Base-by-base conservation (phyloP, 2,888 invertebrate species). In the Seladonia tumulorum region DNA sequence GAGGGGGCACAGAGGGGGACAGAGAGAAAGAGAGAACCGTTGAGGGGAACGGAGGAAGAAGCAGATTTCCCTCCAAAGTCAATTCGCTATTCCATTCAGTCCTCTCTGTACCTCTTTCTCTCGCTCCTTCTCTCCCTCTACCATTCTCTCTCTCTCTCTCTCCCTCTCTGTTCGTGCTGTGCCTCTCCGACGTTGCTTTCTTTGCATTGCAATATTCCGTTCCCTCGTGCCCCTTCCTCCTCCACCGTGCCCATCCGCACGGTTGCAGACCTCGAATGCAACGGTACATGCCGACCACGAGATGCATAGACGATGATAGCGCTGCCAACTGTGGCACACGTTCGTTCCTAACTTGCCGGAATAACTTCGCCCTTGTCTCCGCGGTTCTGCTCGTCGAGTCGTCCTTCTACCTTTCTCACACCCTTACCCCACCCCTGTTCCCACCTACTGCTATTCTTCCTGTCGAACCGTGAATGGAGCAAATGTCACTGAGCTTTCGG, bases 81-180 rank as follows among this genome's bases (percentile, higher is more conserved):
- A 80, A 91, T 91, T 91, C 88, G 88, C 87, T 88, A 87, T 91
- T 91, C 90, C 90, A 90, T 90, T 91, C 91, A 91, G 83, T 79
- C 76, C 84, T 42, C 76, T 68, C 76, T 18, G 42, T 35, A n/a
- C 25, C 22, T 72, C 66, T 49, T 74, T 39, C 49, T 63, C 25
- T 25, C 25, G 22, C 12, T 57, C 57, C 8, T 22, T 57, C n/a
- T 57, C 57, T 57, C 25, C 12, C 5, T 29, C 60, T 25, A 12
- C 25, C n/a, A 12, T 5, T 57, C 25, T 25, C 14, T 25, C 57
- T 57, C 57, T 57, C 57, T n/a, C 57, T n/a, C 57, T n/a, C 57
- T 25, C n/a, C 3, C 57, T 25, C 60, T 63, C 60, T 29, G 1
- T 25, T 12, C 25, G 25, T 2, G 60, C 8, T 53, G 53, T 29